Base-by-base conservation (phyloP, 1,140 invertebrate genomes). In the Himalopsyche phryganea region DNA sequence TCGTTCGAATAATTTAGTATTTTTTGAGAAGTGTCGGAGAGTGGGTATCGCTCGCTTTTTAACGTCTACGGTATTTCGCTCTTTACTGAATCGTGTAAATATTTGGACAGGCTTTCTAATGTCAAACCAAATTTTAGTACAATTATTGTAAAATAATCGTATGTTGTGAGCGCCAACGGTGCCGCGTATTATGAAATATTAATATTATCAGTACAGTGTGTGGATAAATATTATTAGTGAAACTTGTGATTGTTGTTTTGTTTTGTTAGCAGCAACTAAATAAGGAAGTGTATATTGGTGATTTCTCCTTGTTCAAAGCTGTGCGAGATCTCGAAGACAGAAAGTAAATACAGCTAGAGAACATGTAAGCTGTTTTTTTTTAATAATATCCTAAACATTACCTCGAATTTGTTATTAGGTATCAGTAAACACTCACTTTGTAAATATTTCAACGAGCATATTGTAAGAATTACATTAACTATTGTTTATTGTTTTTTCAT, bases 241-340 rank as follows among this genome's bases (percentile, higher is more conserved):
- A 57, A 57, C 54, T 61, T 61, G 53, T 61, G 53, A 44, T 38
- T 20, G 19, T 32, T 61, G 59, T 61, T 61, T 55, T 61, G 59
- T 53, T 61, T 61, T 52, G 15, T 46, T 23, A 50, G 40, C 19
- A 38, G 40, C 33, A 41, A 56, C 53, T 51, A 56, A 56, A 56
- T 56, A 56, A 56, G 53, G 53, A 56, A 56, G 53, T 56, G 53
- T 56, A 42, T 54, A 42, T 54, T 20, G 42, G 28, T 28, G 41
- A 41, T 46, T 41, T 51, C 51, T 45, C 23, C 23, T 28, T 28
- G 23, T 9, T 28, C 23, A 9, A 28, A 28, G 23, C 23, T 28
- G 23, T 28, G 23, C 23, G 23, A 28, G 23, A 28, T 28, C 23
- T 28, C 9, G 23, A 28, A 28, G 23, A 28, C 23, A 28, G 23